Conservation (phyloP, 2,888 invertebrate genomes). For the Polymixis flavicincta region DNA sequence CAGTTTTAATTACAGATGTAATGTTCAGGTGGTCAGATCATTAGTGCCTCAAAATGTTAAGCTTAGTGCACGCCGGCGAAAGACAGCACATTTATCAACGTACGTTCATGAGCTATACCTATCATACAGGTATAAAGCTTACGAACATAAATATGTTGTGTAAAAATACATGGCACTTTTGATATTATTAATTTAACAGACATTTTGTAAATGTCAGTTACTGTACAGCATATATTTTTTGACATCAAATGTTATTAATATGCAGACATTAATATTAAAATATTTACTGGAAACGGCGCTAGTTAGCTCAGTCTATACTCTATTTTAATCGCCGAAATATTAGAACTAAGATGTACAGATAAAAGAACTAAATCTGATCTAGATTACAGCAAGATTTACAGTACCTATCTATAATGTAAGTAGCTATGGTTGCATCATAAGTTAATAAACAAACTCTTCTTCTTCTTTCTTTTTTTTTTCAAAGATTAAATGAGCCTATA, state of each 20-base stretch:
- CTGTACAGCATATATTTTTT: background rate
- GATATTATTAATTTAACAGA: background rate
- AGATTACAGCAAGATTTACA: background rate
- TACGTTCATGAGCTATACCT: background rate
- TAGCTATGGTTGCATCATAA: background rate
- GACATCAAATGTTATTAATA: background rate
- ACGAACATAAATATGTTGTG: background rate
- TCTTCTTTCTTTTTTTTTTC: too few species aligned
- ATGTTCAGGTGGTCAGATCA: background rate
- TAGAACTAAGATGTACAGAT: background rate
- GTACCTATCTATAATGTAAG: background rate
- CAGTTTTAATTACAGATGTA: constrained; percentile 32
- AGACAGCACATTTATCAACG: background rate
- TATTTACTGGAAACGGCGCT: background rate
- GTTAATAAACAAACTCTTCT: too few species aligned
- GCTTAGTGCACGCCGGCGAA: too few species aligned
- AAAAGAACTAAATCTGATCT: background rate
- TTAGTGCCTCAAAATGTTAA: background rate
- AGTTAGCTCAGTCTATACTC: background rate
- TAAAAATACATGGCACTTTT: background rate
- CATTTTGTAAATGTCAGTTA: background rate
- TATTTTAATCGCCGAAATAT: background rate
- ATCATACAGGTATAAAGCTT: background rate
- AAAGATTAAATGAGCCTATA: background rate
- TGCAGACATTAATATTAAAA: background rate